Evolutionary conservation across 1,140 invertebrate genomes (phyloP), one percentile per base, ranked within the genome.

Genomic region (Drosophila micromelanica): DNA sequence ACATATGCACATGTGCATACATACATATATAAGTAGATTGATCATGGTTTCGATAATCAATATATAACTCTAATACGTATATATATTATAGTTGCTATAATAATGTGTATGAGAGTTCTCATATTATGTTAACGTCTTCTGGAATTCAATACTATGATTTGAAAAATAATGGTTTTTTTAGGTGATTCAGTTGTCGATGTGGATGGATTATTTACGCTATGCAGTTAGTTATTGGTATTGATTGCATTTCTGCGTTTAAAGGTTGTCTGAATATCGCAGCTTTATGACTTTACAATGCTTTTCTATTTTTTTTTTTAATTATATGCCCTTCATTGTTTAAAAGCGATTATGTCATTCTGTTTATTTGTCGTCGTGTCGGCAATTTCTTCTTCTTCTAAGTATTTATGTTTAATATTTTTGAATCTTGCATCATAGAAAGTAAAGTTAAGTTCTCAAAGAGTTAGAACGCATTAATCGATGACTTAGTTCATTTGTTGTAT

Each of bases 1-100:
- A 69, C 49, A 51, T 40, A 46, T 13, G 51, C 6, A 64, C 27
- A 54, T 32, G 37, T 12, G 64, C 38, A 46, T 49, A 17, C 56
- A 72, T 51, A 71, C 27, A 43, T 63, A 40, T 3, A 5, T 56
- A 23, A 8, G 15, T 43, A 32, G 55, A 27, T 32, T 8, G 27
- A 57, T 57, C 42, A 32, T 13, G 13, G 13, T 23, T 13, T 1
- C 43, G 2, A 45, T 46, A 60, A 60, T 46, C 46, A 8, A 30
- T 17, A 3, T 1, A 30, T 49, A 13, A 8, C 6, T 35, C 8
- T 3, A 9, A 35, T 35, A 35, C 32, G 20, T 17, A 48, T 20
- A 48, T n/a, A 46, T 35, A 30, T 2, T 35, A 35, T 27, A 27
- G 4, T 27, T 27, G 4, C 23, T 27, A 27, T 27, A 32, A 32